Evolutionary conservation across 2,113 vertebrate genomes (phyloP).

Genomic region (Penelope pileata): DNA sequence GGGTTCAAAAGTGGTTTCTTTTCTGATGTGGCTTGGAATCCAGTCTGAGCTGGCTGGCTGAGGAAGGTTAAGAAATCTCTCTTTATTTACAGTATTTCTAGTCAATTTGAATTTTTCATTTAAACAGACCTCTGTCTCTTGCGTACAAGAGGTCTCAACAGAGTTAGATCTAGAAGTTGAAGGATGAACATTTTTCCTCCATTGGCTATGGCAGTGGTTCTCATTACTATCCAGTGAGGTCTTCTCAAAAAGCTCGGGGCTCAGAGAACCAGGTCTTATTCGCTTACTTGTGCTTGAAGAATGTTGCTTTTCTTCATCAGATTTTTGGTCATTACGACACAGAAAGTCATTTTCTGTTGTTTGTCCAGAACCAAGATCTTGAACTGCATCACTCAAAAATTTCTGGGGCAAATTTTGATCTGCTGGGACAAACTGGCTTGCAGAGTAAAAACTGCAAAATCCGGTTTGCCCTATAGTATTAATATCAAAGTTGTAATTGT

Average conservation of each 20-base stretch:
- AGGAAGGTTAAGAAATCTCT: constrained; percentile 85
- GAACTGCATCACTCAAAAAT: constrained; percentile 92
- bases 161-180: constrained; percentile 75
- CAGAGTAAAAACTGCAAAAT: constrained; percentile 92
- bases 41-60: constrained; percentile 81
- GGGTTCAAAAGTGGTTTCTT: constrained; percentile 82
- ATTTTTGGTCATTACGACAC: constrained; percentile 74
- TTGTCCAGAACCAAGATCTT: constrained; percentile 84
- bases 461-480: constrained; percentile 91
- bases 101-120: constrained; percentile 80
- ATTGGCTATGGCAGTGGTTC: constrained; percentile 66
- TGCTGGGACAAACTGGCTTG: constrained; percentile 93
- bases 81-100: constrained; percentile 79
- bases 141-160: constrained; percentile 76
- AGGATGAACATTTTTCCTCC: constrained; percentile 76
- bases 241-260: constrained; percentile 89
- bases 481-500: constrained; percentile 97
- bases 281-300: constrained; percentile 73
- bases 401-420: constrained; percentile 95
- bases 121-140: constrained; percentile 72
- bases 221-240: constrained; percentile 77
- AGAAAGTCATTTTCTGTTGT: constrained; percentile 75
- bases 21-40: constrained; percentile 82
- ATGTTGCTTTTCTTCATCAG: constrained; percentile 78
- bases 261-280: constrained; percentile 74